Evolutionary conservation across 35 echinoderm and acorn worm genomes (phyloP), one percentile per base, ranked within the genome.

Genomic region (Ophioderma brevispina): DNA sequence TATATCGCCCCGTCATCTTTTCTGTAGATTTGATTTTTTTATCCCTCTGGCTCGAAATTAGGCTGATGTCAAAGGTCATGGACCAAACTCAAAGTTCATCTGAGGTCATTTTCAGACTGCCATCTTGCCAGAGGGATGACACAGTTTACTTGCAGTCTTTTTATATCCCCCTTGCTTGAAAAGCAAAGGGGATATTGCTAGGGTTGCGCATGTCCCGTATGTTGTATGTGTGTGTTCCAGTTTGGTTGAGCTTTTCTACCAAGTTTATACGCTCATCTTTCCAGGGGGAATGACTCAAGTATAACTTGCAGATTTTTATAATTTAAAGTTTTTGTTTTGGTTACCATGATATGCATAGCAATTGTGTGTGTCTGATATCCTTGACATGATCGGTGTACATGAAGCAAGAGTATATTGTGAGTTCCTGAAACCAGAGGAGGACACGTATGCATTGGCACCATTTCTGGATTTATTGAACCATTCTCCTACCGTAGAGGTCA

Each of bases 381-480:
- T 70, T 70, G 10, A 70, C 15, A 70, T n/a, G 87, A 52, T 94
- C 56, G 75, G 84, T 87, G 28, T 88, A 76, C 76, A 82, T 77
- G 77, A 43, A 81, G 86, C 75, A 88, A 23, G 35, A 77, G 28
- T 81, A 23, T 1, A 81, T n/a, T n/a, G 78, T 36, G 35, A 83
- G n/a, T 79, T 28, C 13, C 40, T 86, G 1, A 35, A 87, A 32
- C 75, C 79, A 0, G 41, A 55, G 21, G 84, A 85, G 39, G 87
- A 95, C 82, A 52, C 40, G 17, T 98, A 89, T 91, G 93, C 90
- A 31, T 76, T 98, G 50, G 93, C 90, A 49, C 96, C 96, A 39
- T 92, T 92, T 23, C 42, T 98, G 28, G 96, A 98, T 75, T 50
- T 98, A 21, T 80, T 98, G 36, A 98, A 98, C 40, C 96, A 98